phyloP scores from a whole-genome alignment of 2,113 vertebrate genomes.

The Nettapus auritus region DNA sequence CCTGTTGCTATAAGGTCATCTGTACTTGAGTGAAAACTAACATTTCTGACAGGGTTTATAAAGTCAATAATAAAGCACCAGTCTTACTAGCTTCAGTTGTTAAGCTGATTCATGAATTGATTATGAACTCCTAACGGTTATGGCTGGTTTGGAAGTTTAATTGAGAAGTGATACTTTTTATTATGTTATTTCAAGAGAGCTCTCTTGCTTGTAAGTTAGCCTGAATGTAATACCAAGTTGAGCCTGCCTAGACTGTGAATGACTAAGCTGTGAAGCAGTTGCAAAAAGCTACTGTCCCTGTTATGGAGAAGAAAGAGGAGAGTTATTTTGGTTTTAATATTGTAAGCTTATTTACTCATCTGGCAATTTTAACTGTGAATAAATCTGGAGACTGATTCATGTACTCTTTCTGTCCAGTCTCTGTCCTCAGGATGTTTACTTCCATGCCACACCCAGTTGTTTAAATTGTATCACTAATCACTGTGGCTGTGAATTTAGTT shows the following conservation, averaged over 20 bases:
- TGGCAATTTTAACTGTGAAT: not conserved
- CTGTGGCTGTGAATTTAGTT: not conserved
- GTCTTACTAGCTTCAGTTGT: not conserved
- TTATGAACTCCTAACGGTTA: not conserved
- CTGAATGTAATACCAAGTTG: not conserved
- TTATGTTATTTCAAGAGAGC: not conserved
- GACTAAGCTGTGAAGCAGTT: not conserved
- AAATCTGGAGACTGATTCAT: not conserved
- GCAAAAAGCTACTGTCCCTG: not conserved
- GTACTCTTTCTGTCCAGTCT: not conserved
- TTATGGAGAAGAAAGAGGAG: not conserved
- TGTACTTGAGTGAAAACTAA: not conserved
- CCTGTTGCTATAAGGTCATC: not conserved
- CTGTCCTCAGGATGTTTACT: not conserved
- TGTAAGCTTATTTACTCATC: not conserved
- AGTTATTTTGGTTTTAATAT: not conserved
- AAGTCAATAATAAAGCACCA: not conserved
- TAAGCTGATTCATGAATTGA: not conserved
- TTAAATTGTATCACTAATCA: not conserved
- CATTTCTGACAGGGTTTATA: not conserved
- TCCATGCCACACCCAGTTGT: not conserved
- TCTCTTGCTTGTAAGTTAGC: not conserved
- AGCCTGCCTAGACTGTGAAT: not conserved
- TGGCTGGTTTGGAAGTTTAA: not conserved
- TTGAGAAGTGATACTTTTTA: not conserved